Evolutionary conservation across 35 echinoderm and acorn worm species (phyloP), one percentile per base, ranked within the genome.

Genomic region (Chiridota heheva): DNA sequence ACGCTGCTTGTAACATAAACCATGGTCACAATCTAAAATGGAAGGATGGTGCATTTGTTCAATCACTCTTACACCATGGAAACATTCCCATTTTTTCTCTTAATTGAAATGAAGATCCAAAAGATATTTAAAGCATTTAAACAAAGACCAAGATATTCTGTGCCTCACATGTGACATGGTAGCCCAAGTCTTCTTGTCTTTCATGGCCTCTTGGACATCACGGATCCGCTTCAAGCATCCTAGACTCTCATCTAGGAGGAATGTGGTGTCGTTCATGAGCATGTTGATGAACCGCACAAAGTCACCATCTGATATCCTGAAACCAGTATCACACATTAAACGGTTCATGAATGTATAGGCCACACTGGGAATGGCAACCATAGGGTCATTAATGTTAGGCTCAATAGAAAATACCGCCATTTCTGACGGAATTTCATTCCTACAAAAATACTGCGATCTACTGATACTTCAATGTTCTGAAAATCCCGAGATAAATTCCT

Each of bases 251-350:
- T 98, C 95, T 33, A 98, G 68, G 13, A 98, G 81, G 81, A 98
- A 98, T 28, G 95, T 98, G 72, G 95, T 98, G 68, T 98, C 95
- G 30, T 98, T 98, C 95, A 98, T 98, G 35, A 98, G 72, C 95
- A 98, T 98, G 67, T 98, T 98, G 47, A 98, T 91, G 76, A 98
- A 98, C 10, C 89, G 84, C 1, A 98, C 95, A 91, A 98, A 98
- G 64, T 92, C 85, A 36, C 74, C 67, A 45, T 72, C 79, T 59
- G 79, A 72, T 24, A 76, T 41, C 63, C 84, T 88, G 60, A 40
- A 7, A 69, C n/a, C n/a, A n/a, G n/a, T n/a, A n/a, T n/a, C n/a
- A n/a, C n/a, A n/a, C n/a, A n/a, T n/a, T n/a, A n/a, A n/a, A n/a
- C n/a, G n/a, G n/a, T n/a, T n/a, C n/a, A n/a, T n/a, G n/a, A n/a